Base-by-base conservation (phyloP, 2,797 vertebrate genomes). In the Esox lucius region DNA sequence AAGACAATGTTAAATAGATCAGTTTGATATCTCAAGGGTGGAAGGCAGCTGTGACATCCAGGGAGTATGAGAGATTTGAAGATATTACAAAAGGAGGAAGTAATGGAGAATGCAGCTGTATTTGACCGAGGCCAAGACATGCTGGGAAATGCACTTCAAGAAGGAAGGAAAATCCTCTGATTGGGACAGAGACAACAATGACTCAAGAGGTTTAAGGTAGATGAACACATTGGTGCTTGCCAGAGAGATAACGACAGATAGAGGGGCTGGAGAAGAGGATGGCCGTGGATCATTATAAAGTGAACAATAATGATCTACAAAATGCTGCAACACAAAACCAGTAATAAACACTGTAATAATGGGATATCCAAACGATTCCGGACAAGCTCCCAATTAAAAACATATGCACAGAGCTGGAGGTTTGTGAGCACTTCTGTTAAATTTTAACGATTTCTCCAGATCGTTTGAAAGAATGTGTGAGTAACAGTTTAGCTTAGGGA, bases 61-160 rank as follows among this genome's bases (percentile, higher is more conserved):
- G 70, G 70, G 70, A 42, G 53, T 35, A 22, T 28, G 17, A 11
- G 46, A 17, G 31, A 8, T 49, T 16, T 42, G 70, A 42, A 13
- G 53, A 39, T 39, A 24, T 61, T n/a, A 72, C 26, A 24, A 49
- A 24, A 24, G 13, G 33, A 24, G 70, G 70, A 62, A 39, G 39
- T 59, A 65, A 39, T 51, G 42, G 42, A 71, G 78, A 86, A 85
- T 81, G 81, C 91, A 92, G 89, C 88, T 91, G 90, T 75, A 72
- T 16, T 86, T 75, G 48, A 22, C 75, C 4, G 68, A n/a, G 84
- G 83, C 86, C 85, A 87, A 83, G 80, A 59, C 33, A 24, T 22
- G 33, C 70, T 71, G 48, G 48, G 48, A 53, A 28, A 79, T 42
- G 26, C 66, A 70, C 51, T 17, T 76, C 78, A 42, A 68, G 4